These are phyloP conservation scores for Creontiades dilutus DNA, from an alignment of 2,888 invertebrate species.

Conservation along the genomic window DNA sequence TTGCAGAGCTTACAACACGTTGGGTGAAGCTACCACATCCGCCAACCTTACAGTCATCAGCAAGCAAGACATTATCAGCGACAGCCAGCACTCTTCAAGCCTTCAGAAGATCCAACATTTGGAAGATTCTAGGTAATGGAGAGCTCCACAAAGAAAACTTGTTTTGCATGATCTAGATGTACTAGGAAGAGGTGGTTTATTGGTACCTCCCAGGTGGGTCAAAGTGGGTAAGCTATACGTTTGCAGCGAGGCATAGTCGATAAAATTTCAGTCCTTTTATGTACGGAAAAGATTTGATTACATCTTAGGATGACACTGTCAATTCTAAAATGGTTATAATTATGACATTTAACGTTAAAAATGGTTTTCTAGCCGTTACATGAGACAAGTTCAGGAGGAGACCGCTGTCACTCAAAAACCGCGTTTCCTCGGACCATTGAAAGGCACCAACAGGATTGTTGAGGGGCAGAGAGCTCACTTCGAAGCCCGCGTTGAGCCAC, in stretches of 20 bases:
- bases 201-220: no score
- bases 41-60: constrained; percentile 91
- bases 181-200: no score
- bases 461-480: constrained; percentile 97
- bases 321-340: not conserved
- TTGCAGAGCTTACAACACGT: constrained; percentile 91
- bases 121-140: constrained; percentile 83
- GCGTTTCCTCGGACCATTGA: constrained; percentile 91
- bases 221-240: no score
- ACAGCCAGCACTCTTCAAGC: constrained; percentile 95
- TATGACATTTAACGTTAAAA: not conserved
- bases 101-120: constrained; percentile 93
- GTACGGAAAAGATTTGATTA: no score
- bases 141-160: not conserved
- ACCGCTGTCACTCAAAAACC: constrained; percentile 89
- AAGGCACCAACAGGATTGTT: constrained; percentile 94
- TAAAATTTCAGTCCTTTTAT: no score
- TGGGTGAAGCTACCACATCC: constrained; percentile 91
- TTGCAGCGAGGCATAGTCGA: no score
- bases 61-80: constrained; percentile 91
- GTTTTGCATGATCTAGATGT: not conserved
- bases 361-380: constrained; percentile 82
- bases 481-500: constrained; percentile 96
- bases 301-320: no score
- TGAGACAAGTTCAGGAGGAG: constrained; percentile 85